Percentiles rank a stretch among this genome's conserved stretches.
Conservation (phyloP, 2,888 invertebrate species). For the Pachymerium ferrugineum region DNA sequence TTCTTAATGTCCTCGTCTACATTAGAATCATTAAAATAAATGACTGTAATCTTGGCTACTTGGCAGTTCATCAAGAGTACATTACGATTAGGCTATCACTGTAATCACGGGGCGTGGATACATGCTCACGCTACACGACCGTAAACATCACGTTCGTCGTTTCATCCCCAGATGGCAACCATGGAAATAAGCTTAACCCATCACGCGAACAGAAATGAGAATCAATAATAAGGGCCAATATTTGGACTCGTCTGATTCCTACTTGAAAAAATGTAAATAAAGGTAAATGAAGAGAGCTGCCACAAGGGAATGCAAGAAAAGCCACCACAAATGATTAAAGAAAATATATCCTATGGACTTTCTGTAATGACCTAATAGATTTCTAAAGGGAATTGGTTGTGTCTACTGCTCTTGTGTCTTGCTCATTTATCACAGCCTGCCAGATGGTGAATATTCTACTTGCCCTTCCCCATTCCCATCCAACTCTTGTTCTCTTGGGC, state of each 20-base stretch:
- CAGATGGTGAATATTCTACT: slow-evolving; percentile 25
- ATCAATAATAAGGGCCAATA: slow-evolving; percentile 21
- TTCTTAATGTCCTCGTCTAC: slow-evolving; percentile 25
- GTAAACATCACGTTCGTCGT: slow-evolving; percentile 13
- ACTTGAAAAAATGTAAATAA: neutral
- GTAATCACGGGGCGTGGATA: slow-evolving; percentile 21
- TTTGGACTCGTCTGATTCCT: neutral
- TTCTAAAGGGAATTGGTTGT: neutral
- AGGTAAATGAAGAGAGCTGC: too few species aligned
- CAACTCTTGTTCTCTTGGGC: neutral
- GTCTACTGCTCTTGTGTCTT: neutral
- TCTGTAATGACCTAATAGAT: neutral
- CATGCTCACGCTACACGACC: slow-evolving; percentile 24
- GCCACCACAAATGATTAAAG: neutral
- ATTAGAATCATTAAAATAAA: slow-evolving; percentile 25
- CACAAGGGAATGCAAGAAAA: neutral
- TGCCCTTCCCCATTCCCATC: slow-evolving; percentile 1
- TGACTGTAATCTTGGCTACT: slow-evolving; percentile 27
- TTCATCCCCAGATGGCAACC: slow-evolving; percentile 23
- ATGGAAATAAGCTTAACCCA: neutral
- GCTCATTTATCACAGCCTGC: slow-evolving; percentile 14
- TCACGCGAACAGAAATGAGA: slow-evolving; percentile 8
- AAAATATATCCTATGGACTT: neutral
- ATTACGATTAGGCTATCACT: slow-evolving; percentile 25
- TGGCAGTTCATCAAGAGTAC: slow-evolving; percentile 27